phyloP scores from a whole-genome alignment of 2,113 vertebrate species.

The Ginglymostoma cirratum region DNA sequence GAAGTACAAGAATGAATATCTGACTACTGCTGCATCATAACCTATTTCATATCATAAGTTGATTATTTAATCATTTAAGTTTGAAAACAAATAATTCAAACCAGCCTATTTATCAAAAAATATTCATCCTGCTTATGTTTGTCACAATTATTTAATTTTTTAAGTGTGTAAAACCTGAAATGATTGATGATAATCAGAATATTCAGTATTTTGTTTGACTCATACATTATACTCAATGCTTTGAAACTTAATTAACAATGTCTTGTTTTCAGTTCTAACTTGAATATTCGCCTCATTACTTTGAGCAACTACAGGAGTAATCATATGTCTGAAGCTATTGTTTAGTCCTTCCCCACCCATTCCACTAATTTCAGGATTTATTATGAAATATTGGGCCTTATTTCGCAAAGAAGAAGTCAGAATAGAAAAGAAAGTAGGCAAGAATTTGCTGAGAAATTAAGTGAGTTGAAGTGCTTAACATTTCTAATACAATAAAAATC shows the following conservation, averaged over 20 bases:
- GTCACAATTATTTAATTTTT: not conserved
- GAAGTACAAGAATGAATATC: not conserved
- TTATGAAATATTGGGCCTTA: not conserved
- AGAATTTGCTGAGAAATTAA: not conserved
- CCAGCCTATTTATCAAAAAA: not conserved
- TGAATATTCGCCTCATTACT: not conserved
- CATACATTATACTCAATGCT: not conserved
- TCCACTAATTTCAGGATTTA: not conserved
- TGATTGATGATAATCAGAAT: not conserved
- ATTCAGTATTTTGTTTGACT: not conserved
- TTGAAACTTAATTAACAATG: not conserved
- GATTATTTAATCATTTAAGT: not conserved
- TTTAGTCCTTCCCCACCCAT: not conserved
- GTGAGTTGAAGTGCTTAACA: not conserved
- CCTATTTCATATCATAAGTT: not conserved
- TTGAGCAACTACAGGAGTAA: not conserved
- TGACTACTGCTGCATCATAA: not conserved
- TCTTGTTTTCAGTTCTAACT: not conserved
- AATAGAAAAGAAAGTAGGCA: not conserved
- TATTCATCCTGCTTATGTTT: not conserved
- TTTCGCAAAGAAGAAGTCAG: not conserved
- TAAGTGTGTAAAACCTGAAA: not conserved
- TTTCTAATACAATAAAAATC: not conserved
- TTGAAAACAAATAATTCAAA: not conserved
- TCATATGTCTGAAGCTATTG: not conserved